Conservation (phyloP, 1,140 invertebrate species). For the Danaus melanippus region DNA sequence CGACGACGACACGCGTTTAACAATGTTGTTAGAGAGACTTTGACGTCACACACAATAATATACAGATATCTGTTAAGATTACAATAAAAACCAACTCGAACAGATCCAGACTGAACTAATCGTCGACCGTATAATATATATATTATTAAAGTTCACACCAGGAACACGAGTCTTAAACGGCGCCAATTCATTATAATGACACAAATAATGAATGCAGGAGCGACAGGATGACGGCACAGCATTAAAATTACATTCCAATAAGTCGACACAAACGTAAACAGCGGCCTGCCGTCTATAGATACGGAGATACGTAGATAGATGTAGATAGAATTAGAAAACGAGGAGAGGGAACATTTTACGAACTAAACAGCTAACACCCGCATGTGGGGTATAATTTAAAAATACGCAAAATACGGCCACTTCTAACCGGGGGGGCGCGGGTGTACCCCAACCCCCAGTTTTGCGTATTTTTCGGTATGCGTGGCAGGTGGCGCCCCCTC, state of each 20-base stretch:
- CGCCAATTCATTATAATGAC: no score
- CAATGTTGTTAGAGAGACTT: no score
- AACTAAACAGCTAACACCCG: constrained; percentile 46
- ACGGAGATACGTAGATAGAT: constrained; percentile 12
- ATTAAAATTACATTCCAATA: not conserved
- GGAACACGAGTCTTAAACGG: no score
- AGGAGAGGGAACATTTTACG: constrained; percentile 23
- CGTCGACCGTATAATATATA: no score
- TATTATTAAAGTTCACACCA: no score
- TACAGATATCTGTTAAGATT: no score
- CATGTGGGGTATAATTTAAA: constrained; percentile 62
- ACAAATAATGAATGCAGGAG: no score
- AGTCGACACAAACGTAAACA: constrained; percentile 3
- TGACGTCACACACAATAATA: no score
- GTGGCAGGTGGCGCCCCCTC: constrained; percentile 59
- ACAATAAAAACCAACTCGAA: no score
- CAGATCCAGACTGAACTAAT: no score
- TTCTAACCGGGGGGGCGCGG: constrained; percentile 46
- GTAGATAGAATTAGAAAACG: constrained; percentile 24
- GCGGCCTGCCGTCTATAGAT: not conserved
- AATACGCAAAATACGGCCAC: constrained; percentile 60
- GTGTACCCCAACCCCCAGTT: constrained; percentile 32
- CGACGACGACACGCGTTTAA: no score
- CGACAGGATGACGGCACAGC: no score
- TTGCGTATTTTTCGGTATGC: constrained; percentile 64